These are phyloP conservation scores for Meloe dianella DNA, from an alignment of 2,888 invertebrate genomes.

Conservation along the genomic window DNA sequence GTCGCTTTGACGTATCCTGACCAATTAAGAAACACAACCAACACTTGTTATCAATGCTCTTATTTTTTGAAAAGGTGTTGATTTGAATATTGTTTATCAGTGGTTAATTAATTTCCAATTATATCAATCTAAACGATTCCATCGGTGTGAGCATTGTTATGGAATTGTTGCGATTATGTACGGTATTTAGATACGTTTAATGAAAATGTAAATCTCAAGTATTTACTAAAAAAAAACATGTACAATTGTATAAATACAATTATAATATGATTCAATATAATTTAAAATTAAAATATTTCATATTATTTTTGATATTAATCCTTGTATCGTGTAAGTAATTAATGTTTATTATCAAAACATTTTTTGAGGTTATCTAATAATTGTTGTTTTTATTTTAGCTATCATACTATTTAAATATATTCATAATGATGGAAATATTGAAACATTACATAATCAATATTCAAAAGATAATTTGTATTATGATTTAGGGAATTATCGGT, in stretches of 20 bases:
- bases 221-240: constrained; percentile 18
- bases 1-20: too few relatives aligned
- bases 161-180: neutral
- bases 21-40: too few relatives aligned
- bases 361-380: constrained; percentile 38
- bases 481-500: constrained; percentile 41
- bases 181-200: neutral
- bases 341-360: constrained; percentile 24
- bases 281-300: constrained; percentile 43
- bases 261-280: constrained; percentile 41
- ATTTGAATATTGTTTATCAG: too few relatives aligned
- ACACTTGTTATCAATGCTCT: too few relatives aligned
- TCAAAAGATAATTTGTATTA: constrained; percentile 14
- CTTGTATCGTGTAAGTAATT: constrained; percentile 37
- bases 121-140: too few relatives aligned
- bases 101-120: too few relatives aligned
- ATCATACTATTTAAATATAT: constrained; percentile 18
- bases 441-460: constrained; percentile 11
- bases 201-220: constrained; percentile 9
- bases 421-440: neutral
- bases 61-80: too few relatives aligned
- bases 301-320: constrained; percentile 33
- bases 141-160: too few relatives aligned
- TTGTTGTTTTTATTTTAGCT: constrained; percentile 10
- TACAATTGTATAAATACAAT: neutral